These are phyloP conservation scores for Peromyscus nudipes DNA, from an alignment of 2,797 vertebrate species.

Conservation along the genomic window DNA sequence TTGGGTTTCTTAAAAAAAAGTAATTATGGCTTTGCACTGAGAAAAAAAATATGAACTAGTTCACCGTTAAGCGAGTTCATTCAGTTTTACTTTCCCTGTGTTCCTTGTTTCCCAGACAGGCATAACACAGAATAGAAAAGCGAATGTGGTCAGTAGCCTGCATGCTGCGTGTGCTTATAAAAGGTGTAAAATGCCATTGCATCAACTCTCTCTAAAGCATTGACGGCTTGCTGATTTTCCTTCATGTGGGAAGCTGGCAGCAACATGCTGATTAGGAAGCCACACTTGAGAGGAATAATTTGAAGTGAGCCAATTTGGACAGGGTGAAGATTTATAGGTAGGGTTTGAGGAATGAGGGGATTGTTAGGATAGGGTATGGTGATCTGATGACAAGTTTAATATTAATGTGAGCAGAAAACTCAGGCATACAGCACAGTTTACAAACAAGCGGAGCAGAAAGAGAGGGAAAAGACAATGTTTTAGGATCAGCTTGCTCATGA, in stretches of 20 bases:
- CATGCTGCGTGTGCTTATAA: background rate
- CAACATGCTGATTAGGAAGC: background rate
- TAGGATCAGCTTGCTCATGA: background rate
- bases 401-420: background rate
- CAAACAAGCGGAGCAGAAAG: background rate
- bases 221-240: background rate
- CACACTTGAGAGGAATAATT: background rate
- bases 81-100: background rate
- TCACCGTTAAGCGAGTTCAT: background rate
- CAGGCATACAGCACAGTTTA: too few species aligned
- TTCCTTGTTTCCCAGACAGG: background rate
- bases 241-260: background rate
- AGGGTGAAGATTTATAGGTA: background rate
- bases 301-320: background rate
- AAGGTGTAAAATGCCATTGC: background rate
- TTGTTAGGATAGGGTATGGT: background rate
- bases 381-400: background rate
- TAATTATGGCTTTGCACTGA: conserved; percentile 74
- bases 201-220: background rate
- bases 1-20: conserved; percentile 69
- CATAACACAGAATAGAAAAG: background rate
- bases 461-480: background rate
- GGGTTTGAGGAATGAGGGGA: background rate
- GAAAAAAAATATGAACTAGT: conserved; percentile 35
- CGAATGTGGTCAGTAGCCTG: background rate